Percentiles rank a stretch among this genome's conserved stretches.
phyloP scores from a whole-genome alignment of 2,113 vertebrate species.

The Triplophysa dalaica region DNA sequence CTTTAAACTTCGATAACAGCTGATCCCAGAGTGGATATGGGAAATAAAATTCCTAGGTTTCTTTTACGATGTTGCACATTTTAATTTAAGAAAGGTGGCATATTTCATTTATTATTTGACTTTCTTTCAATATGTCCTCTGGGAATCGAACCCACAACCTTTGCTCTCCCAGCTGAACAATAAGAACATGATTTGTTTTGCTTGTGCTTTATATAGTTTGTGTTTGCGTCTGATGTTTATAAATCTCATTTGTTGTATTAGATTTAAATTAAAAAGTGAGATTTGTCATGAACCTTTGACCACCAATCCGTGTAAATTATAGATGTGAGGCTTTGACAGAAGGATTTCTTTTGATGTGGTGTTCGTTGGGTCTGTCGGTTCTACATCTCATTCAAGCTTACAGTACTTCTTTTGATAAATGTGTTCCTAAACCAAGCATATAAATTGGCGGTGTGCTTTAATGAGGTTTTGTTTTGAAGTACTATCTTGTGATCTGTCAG shows the following conservation, averaged over 20 bases:
- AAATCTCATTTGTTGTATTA: neutral
- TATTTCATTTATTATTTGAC: too few species aligned
- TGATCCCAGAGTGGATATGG: neutral
- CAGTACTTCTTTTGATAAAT: neutral
- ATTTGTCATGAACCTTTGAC: too few species aligned
- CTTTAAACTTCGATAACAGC: neutral
- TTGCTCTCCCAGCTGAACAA: too few species aligned
- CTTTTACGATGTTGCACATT: neutral
- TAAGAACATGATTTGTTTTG: neutral
- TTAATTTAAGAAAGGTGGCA: neutral
- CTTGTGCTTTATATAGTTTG: neutral
- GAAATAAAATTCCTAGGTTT: neutral
- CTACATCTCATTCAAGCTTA: neutral
- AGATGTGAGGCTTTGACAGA: neutral
- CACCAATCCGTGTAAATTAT: neutral
- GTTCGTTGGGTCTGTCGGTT: neutral
- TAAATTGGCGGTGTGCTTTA: neutral
- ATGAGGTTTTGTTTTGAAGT: neutral
- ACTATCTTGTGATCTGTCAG: neutral
- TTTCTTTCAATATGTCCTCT: too few species aligned
- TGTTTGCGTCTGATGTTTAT: neutral
- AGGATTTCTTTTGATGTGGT: neutral
- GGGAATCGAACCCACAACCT: too few species aligned
- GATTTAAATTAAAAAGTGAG: neutral
- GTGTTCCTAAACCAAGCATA: too few species aligned